Evolutionary conservation across 2,797 vertebrate genomes (phyloP), one percentile per base, ranked within the genome.

Genomic region (Rhyacichthys aspro): DNA sequence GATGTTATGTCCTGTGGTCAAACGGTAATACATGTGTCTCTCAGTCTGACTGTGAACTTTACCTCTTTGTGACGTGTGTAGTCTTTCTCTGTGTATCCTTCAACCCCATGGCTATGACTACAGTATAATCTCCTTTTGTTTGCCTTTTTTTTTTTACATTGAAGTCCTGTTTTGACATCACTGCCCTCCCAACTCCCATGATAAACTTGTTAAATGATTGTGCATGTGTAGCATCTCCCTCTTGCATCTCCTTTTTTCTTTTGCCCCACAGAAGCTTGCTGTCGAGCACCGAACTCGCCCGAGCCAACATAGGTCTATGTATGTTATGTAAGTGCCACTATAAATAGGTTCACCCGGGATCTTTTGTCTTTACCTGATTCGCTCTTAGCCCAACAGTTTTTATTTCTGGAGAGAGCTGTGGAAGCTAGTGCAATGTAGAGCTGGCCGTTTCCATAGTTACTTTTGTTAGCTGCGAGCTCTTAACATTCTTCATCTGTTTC

Each of bases 361-460:
- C 93, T 93, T 94, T 94, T 94, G 93, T 93, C 90, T 94, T 93
- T 93, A 94, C 92, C 93, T 94, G 92, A 92, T 93, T 90, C 90
- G 87, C 92, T 93, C 91, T 90, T 92, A 92, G 91, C 90, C 89
- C 89, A 93, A 92, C 92, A 88, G 90, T 92, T 93, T 92, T 92
- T 94, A 92, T 93, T 93, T 93, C 92, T 93, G 91, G 91, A 92
- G 89, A 90, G 92, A 88, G 91, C 89, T 86, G 89, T 88, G 89
- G 88, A 92, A 92, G 91, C 91, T 81, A 86, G 83, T 90, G 91
- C 91, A 86, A 90, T 93, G 87, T 90, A 90, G 91, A 91, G 91
- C 89, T 65, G 91, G 77, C 90, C 80, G 93, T 94, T 93, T 91
- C 93, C 93, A 94, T 94, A 93, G 93, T 93, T 93, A 94, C 93